Evolutionary conservation across 2,113 vertebrate genomes (phyloP).

Genomic region (Willisornis vidua): DNA sequence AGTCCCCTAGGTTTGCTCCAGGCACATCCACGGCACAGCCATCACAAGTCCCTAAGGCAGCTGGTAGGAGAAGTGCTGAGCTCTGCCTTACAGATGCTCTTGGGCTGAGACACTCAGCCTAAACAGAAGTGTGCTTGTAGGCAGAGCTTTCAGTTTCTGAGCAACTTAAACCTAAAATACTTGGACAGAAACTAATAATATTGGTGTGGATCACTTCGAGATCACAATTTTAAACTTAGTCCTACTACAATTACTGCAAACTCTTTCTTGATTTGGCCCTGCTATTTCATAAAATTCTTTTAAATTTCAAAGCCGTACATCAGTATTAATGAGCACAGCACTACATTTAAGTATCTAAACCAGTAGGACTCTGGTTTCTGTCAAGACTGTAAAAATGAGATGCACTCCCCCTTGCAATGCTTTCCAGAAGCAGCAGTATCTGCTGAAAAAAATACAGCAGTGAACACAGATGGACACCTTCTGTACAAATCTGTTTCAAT

Average conservation of each 20-base stretch:
- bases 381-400: neutral
- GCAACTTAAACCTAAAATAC: neutral
- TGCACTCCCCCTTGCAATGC: accelerated
- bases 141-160: neutral
- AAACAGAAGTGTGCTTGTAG: accelerated
- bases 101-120: neutral
- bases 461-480: neutral
- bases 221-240: neutral
- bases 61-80: neutral
- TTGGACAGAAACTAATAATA: neutral
- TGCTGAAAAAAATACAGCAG: neutral
- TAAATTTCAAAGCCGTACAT: neutral
- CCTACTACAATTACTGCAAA: neutral
- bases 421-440: neutral
- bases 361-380: neutral
- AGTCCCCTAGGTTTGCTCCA: neutral
- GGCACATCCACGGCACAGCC: neutral
- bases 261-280: neutral
- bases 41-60: neutral
- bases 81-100: neutral
- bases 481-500: neutral
- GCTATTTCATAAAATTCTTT: neutral
- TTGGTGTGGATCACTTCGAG: accelerated
- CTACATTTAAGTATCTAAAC: neutral
- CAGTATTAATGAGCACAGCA: accelerated